Evolutionary conservation across 92 coral and sea anemone genomes (phyloP).

Genomic region (Plumapathes pennacea): DNA sequence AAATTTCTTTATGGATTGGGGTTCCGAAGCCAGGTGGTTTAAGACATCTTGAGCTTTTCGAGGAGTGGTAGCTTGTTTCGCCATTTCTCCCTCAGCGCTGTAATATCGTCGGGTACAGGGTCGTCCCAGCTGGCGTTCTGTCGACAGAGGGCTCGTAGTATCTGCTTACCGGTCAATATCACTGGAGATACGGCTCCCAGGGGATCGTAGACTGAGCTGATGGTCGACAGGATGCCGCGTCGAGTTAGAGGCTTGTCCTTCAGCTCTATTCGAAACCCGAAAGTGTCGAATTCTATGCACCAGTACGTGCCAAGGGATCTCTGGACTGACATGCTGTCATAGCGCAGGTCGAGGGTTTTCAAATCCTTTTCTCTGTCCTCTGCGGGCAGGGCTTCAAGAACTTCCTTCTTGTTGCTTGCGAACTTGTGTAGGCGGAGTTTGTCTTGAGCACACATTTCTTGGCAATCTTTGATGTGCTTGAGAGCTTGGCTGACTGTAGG

Average conservation of each 20-base stretch:
- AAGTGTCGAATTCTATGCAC: slow-evolving; percentile 40
- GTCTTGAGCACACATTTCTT: slow-evolving; percentile 15
- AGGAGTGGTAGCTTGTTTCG: too few species aligned
- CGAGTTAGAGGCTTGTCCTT: slow-evolving; percentile 35
- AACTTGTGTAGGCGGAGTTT: slow-evolving; percentile 41
- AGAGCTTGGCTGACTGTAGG: slow-evolving; percentile 19
- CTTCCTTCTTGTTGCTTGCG: slow-evolving; percentile 29
- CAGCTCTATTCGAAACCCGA: slow-evolving; percentile 40
- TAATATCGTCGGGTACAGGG: too few species aligned
- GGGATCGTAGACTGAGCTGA: slow-evolving; percentile 35
- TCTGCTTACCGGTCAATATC: too few species aligned
- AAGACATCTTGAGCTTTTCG: too few species aligned
- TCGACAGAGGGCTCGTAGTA: too few species aligned
- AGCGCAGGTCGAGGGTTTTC: slow-evolving; percentile 28
- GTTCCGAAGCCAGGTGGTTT: too few species aligned
- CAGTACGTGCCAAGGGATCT: slow-evolving; percentile 40
- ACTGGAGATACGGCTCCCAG: slow-evolving; percentile 13
- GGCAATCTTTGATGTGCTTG: slow-evolving; percentile 11
- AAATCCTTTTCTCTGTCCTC: slow-evolving; percentile 32
- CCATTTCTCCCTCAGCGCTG: too few species aligned
- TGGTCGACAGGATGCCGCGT: slow-evolving; percentile 31
- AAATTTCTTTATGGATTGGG: too few species aligned
- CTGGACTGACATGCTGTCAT: slow-evolving; percentile 31
- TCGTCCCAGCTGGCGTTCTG: too few species aligned
- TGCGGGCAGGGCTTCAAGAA: slow-evolving; percentile 12